Base-by-base conservation (phyloP, 2,113 vertebrate species). In the Mobula birostris region DNA sequence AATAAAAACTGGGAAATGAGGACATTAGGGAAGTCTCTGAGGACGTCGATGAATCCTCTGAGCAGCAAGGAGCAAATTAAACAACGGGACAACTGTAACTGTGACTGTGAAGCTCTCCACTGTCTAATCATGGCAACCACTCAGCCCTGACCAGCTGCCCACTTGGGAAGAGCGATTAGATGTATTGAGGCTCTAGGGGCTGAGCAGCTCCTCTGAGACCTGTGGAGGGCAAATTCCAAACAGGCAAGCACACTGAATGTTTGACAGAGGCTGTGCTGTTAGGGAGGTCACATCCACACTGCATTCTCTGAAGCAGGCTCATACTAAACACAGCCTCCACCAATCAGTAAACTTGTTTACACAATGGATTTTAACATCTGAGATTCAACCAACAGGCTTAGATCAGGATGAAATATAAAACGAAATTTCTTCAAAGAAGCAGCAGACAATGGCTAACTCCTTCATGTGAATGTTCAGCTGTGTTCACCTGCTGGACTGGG, bases 1-100 rank as follows among this genome's bases (percentile, higher is more conserved):
- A 98, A 98, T 98, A 98, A 98, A 98, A 98, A 97, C 97, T 97
- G 98, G 97, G 98, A 98, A 98, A 98, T 98, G 98, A 98, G 98
- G 98, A 98, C 98, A 98, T 98, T 98, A 97, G 97, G 14, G 19
- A 70, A 70, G 88, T 91, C 66, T 91, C 88, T 36, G 12, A 91
- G 88, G 88, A 92, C 32, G 11, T 5, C 27, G n/a, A 74, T 24
- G 70, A 27, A 56, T 93, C 40, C 21, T 74, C 2, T 21, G 70
- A 32, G 90, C 90, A 68, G 91, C 40, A 29, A 68, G 40, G 63
- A 24, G 9, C 70, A 24, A 88, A 17, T 14, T 32, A 14, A 63
- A 32, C 61, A 17, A 7, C n/a, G 85, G 12, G 24, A 29, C 48
- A 27, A 8, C 24, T 24, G 24, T 61, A 48, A n/a, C 21, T 61